Evolutionary conservation across 2,113 vertebrate species (phyloP), one percentile per base, ranked within the genome.

Genomic region (Amphiprion ocellaris): DNA sequence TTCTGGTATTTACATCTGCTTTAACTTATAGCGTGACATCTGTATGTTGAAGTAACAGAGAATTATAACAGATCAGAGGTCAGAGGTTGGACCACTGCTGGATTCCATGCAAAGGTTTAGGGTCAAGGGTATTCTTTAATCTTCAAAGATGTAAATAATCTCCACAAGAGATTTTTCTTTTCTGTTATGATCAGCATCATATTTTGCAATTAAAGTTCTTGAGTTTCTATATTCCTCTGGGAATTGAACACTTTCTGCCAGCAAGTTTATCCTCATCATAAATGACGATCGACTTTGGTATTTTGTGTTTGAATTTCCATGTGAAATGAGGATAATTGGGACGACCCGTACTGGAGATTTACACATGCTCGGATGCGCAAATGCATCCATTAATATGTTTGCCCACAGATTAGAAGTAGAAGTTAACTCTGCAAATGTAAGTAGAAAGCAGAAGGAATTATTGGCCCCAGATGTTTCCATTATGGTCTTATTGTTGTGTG

Each of bases 1-100:
- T 53, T 62, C 41, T 85, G 67, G 75, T 92, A 84, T 84, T 90
- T 89, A 89, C 66, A 61, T 73, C 46, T 60, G 70, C 41, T 84
- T 86, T 70, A 69, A 84, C 65, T 68, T 66, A 74, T 50, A 79
- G 62, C 37, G 16, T 59, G 71, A 77, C 79, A 87, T 83, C 70
- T 86, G 79, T 23, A 82, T 60, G 33, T 76, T 30, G 19, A 74
- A 52, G 74, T 84, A 84, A 91, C 50, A 56, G 19, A 55, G 46
- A 55, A 37, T 52, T 62, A 49, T 81, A 83, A 90, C 28, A 84
- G 64, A 80, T 90, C 81, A 85, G 37, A 47, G 60, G 28, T 90
- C 81, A 85, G 37, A 47, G 60, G 28, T 69, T 52, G 10, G 37
- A 8, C 14, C 23, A 53, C 54, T 6, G 1, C 21, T 0, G 1